Evolutionary conservation across 2,113 vertebrate species (phyloP).

Genomic region (Chloroceryle aenea): DNA sequence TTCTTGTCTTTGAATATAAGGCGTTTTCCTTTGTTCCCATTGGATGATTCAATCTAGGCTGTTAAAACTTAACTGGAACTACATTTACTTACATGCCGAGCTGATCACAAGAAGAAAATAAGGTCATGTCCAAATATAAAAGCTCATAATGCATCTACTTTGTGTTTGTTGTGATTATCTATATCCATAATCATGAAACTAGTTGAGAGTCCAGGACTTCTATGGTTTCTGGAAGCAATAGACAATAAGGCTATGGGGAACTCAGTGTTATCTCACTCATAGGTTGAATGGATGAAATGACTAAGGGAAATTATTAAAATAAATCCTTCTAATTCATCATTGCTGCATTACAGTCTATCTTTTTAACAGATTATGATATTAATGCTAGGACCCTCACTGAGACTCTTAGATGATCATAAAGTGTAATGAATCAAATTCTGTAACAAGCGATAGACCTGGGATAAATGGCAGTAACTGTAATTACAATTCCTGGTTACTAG

Average conservation of each 20-base stretch:
- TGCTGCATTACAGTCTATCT: not conserved
- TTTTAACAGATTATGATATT: not conserved
- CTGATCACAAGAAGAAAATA: not conserved
- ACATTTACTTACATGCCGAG: not conserved
- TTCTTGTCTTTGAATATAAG: not conserved
- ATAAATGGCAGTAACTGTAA: not conserved
- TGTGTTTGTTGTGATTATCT: not conserved
- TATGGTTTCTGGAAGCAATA: not conserved
- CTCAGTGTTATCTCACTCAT: not conserved
- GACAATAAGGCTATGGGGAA: not conserved
- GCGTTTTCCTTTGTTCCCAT: not conserved
- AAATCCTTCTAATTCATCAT: not conserved
- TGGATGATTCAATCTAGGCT: not conserved
- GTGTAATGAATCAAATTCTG: not conserved
- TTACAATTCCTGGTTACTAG: not conserved
- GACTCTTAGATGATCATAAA: not conserved
- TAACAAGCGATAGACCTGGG: not conserved
- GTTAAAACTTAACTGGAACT: not conserved
- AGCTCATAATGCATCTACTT: not conserved
- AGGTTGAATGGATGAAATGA: fast-evolving
- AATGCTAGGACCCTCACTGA: not conserved
- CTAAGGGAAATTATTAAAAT: not conserved
- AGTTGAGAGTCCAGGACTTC: not conserved
- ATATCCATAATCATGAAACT: not conserved
- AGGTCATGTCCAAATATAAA: not conserved